phyloP scores from a whole-genome alignment of 2,888 invertebrate species.

The Ormyrus labotus region DNA sequence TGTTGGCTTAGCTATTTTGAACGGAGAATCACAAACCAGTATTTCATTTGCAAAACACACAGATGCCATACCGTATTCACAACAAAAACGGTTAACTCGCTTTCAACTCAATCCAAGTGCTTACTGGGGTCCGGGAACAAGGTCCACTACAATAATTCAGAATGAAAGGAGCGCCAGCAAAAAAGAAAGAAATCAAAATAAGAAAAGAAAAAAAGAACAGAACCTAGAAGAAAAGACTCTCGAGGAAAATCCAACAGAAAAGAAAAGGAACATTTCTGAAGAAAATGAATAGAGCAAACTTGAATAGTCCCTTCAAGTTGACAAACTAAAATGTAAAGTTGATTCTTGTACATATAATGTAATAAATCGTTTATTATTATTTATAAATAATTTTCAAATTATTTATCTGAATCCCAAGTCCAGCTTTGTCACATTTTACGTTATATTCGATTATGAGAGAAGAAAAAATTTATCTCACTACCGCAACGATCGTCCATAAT shows the following conservation, averaged over 20 bases:
- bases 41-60: conserved; percentile 80
- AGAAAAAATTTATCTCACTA: no score
- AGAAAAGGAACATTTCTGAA: conserved; percentile 30
- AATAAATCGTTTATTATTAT: conserved; percentile 6
- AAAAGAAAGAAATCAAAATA: conserved; percentile 58
- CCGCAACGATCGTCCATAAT: no score
- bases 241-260: conserved; percentile 25
- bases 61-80: conserved; percentile 88
- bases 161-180: conserved; percentile 50
- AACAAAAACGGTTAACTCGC: conserved; percentile 83
- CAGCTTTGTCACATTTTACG: no score
- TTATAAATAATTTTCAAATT: no score
- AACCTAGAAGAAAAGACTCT: conserved; percentile 7
- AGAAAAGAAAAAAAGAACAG: conserved; percentile 58
- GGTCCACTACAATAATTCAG: conserved; percentile 82
- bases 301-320: not conserved
- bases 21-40: conserved; percentile 75
- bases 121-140: conserved; percentile 94
- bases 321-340: not conserved
- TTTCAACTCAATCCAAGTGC: conserved; percentile 92
- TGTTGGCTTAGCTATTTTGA: conserved; percentile 79
- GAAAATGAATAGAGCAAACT: not conserved
- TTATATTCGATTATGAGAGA: no score
- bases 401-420: no score
- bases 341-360: conserved; percentile 33